Conservation (phyloP, 2,888 invertebrate genomes). For the Tipula vernalis region DNA sequence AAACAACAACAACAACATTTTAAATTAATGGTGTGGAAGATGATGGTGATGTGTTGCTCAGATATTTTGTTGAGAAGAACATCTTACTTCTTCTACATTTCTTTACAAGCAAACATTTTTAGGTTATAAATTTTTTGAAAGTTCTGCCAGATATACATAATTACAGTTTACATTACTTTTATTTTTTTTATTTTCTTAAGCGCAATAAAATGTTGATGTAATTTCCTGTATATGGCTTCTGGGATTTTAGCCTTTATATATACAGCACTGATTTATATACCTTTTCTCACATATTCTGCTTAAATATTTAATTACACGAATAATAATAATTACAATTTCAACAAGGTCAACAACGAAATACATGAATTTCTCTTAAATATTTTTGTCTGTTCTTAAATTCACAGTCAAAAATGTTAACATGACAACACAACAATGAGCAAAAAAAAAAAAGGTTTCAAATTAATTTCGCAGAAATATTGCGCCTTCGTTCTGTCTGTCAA, state of each 20-base stretch:
- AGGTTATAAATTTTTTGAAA: neutral
- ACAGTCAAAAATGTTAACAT: neutral
- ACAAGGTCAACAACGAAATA: neutral
- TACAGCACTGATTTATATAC: no score
- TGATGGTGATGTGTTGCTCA: neutral
- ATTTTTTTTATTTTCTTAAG: neutral
- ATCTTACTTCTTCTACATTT: neutral
- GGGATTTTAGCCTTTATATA: neutral
- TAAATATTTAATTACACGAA: neutral
- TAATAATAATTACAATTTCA: neutral
- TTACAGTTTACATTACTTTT: neutral
- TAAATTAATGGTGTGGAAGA: neutral
- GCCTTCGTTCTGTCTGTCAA: neutral
- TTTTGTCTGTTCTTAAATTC: neutral
- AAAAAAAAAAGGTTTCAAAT: neutral
- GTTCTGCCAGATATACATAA: neutral
- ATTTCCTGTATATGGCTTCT: neutral
- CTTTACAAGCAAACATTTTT: neutral
- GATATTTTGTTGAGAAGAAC: neutral
- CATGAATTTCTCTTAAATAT: neutral
- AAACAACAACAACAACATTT: neutral
- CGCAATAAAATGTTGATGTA: neutral
- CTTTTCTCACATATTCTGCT: neutral
- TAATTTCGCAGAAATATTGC: neutral
- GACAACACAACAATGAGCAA: neutral